phyloP scores from a whole-genome alignment of 2,797 vertebrate genomes.

The Thaleichthys pacificus region DNA sequence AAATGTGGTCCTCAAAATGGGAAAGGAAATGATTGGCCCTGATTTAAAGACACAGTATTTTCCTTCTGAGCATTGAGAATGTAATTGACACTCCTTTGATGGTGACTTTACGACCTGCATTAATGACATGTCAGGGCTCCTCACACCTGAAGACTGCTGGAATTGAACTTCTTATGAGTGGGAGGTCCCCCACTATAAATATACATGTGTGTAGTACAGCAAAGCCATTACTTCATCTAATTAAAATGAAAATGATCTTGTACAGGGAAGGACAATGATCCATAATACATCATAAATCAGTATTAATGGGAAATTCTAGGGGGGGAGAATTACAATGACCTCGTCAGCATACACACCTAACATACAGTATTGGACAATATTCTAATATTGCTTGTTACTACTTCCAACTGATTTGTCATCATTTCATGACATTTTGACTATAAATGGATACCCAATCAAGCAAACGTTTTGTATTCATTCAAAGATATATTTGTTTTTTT shows the following conservation, averaged over 20 bases:
- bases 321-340: background rate
- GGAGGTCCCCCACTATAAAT: constrained; percentile 46
- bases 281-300: constrained; percentile 48
- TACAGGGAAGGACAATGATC: constrained; percentile 48
- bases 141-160: constrained; percentile 45
- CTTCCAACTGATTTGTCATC: too few relatives aligned
- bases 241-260: constrained; percentile 63
- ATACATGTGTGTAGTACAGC: constrained; percentile 37
- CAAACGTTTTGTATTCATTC: too few relatives aligned
- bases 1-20: background rate
- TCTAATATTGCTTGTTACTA: background rate
- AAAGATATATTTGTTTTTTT: too few relatives aligned
- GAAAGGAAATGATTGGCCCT: background rate
- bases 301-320: constrained; percentile 34
- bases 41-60: background rate
- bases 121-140: constrained; percentile 25
- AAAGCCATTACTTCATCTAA: constrained; percentile 66
- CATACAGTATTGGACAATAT: background rate
- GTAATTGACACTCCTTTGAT: constrained; percentile 3
- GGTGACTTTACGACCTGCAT: constrained; percentile 12
- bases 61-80: constrained; percentile 20
- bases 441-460: too few relatives aligned
- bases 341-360: background rate
- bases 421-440: too few relatives aligned
- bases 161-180: constrained; percentile 49